These are phyloP conservation scores for Lydus trimaculatus DNA, from an alignment of 2,888 invertebrate species.

Conservation along the genomic window DNA sequence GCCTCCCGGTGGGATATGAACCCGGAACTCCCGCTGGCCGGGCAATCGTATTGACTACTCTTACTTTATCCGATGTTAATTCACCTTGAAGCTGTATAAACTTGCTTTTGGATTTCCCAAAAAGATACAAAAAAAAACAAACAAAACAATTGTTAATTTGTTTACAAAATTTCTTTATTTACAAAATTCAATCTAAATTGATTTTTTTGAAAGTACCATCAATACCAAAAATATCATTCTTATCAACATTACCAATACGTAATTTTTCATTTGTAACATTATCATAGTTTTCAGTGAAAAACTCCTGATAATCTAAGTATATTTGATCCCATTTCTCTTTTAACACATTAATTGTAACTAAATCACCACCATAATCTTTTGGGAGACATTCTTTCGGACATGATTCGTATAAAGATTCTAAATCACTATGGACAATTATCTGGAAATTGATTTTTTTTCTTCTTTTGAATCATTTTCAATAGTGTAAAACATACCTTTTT, in stretches of 20 bases:
- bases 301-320: neutral
- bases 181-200: slow-evolving; percentile 2
- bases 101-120: too few relatives aligned
- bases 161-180: too few relatives aligned
- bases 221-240: slow-evolving; percentile 5
- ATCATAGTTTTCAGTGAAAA: neutral
- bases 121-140: too few relatives aligned
- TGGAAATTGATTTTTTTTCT: neutral
- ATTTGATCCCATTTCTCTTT: neutral
- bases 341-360: neutral
- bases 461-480: neutral
- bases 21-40: too few relatives aligned
- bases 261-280: neutral
- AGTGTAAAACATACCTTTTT: neutral
- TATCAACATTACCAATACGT: neutral
- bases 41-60: too few relatives aligned
- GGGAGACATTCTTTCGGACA: slow-evolving; percentile 21
- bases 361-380: slow-evolving; percentile 17
- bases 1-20: too few relatives aligned
- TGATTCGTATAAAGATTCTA: slow-evolving; percentile 14
- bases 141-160: too few relatives aligned
- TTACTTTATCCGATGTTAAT: too few relatives aligned
- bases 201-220: slow-evolving; percentile 15
- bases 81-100: too few relatives aligned
- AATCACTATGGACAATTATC: slow-evolving; percentile 20